Evolutionary conservation across 1,140 invertebrate genomes (phyloP).

Genomic region (Drosophila saltans): DNA sequence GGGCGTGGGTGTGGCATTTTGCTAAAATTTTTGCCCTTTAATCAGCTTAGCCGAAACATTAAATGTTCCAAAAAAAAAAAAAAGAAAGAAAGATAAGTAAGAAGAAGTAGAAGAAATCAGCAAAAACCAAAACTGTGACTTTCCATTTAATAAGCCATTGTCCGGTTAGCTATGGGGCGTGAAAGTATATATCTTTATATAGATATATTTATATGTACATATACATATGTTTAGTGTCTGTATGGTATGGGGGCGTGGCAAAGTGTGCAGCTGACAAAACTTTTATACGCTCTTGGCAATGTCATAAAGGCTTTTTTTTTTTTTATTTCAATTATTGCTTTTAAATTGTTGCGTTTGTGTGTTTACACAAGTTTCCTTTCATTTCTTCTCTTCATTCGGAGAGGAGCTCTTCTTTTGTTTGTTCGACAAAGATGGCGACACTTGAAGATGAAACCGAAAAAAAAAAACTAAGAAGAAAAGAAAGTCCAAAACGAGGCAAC

Average conservation of each 20-base stretch:
- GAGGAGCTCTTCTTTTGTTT: neutral
- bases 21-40: constrained; percentile 35
- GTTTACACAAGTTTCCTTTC: constrained; percentile 54
- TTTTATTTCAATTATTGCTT: constrained; percentile 56
- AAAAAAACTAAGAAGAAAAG: constrained; percentile 13
- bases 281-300: constrained; percentile 41
- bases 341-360: constrained; percentile 55
- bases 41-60: constrained; percentile 32
- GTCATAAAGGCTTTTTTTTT: constrained; percentile 45
- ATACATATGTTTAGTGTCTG: too few species aligned
- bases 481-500: neutral
- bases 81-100: neutral
- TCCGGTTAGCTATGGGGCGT: constrained; percentile 5
- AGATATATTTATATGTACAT: neutral
- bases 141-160: constrained; percentile 17
- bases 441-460: constrained; percentile 27
- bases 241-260: constrained; percentile 16
- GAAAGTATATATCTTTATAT: neutral
- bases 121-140: constrained; percentile 8
- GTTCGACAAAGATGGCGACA: constrained; percentile 18
- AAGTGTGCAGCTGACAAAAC: constrained; percentile 49
- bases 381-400: constrained; percentile 8
- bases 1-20: constrained; percentile 11
- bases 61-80: constrained; percentile 13
- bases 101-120: neutral